Evolutionary conservation across 1,140 invertebrate genomes (phyloP).

Genomic region (Euura saliciscinereae): DNA sequence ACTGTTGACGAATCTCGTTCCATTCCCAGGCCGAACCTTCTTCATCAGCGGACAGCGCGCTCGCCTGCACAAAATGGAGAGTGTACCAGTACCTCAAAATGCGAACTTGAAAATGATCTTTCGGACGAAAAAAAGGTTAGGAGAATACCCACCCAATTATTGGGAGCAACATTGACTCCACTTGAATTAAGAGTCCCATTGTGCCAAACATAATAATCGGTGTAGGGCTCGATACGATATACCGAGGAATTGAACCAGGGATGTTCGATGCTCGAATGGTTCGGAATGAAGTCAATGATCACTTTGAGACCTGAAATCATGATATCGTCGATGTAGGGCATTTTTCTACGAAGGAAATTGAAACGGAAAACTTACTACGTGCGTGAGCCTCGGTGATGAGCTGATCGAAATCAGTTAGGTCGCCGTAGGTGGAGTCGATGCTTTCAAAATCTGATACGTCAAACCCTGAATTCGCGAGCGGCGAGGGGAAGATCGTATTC

Average conservation of each 20-base stretch:
- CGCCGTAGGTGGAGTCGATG: constrained; percentile 61
- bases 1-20: constrained; percentile 61
- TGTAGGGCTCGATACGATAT: constrained; percentile 64
- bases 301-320: constrained; percentile 72
- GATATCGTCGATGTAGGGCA: not conserved
- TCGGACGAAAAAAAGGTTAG: constrained; percentile 37
- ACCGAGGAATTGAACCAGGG: constrained; percentile 78
- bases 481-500: constrained; percentile 61
- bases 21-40: constrained; percentile 67
- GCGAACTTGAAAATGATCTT: not conserved
- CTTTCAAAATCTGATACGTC: constrained; percentile 61
- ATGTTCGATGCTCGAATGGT: constrained; percentile 81
- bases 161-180: constrained; percentile 42
- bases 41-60: constrained; percentile 61
- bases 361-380: constrained; percentile 32
- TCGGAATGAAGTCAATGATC: constrained; percentile 85
- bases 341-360: not conserved
- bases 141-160: constrained; percentile 41
- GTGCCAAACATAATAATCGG: constrained; percentile 82
- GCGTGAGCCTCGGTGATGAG: constrained; percentile 44
- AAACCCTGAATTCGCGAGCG: constrained; percentile 59
- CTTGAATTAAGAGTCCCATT: constrained; percentile 61
- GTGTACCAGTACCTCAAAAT: not conserved
- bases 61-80: constrained; percentile 57
- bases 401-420: constrained; percentile 58